Percentiles rank a stretch among this genome's conserved stretches.
phyloP scores from a whole-genome alignment of 2,888 invertebrate species.

The Poecilus cupreus region DNA sequence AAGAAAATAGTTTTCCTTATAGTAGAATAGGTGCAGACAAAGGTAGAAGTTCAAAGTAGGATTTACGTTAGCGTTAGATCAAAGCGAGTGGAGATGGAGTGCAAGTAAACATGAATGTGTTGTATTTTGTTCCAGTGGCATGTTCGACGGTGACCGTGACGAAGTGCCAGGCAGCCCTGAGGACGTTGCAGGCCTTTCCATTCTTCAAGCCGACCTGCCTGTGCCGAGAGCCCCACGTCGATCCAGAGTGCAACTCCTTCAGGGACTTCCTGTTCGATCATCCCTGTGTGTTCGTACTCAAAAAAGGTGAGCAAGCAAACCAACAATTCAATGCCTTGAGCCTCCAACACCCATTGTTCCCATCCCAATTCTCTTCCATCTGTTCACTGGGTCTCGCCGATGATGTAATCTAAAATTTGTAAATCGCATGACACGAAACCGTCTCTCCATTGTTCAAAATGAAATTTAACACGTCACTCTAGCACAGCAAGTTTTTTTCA shows the following conservation, averaged over 20 bases:
- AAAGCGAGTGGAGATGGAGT: not conserved
- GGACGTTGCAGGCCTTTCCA: constrained; percentile 91
- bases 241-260: constrained; percentile 94
- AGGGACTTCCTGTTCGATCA: constrained; percentile 95
- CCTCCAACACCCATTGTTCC: not conserved
- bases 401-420: constrained; percentile 51
- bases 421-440: constrained; percentile 42
- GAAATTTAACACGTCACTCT: constrained; percentile 46
- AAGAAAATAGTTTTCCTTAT: constrained; percentile 1
- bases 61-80: constrained; percentile 12
- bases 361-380: not conserved
- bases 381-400: not conserved
- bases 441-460: constrained; percentile 37
- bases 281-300: constrained; percentile 92
- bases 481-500: constrained; percentile 11
- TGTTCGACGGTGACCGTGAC: constrained; percentile 95
- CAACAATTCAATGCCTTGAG: constrained; percentile 4
- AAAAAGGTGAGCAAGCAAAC: constrained; percentile 82
- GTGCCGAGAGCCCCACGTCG: constrained; percentile 92
- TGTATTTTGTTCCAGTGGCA: constrained; percentile 80
- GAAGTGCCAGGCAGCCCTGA: constrained; percentile 93
- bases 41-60: constrained; percentile 10
- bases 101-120: constrained; percentile 17
- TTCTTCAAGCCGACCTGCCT: constrained; percentile 96
- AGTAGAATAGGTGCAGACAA: not conserved